Percentiles rank a stretch among this genome's conserved stretches.
Conservation (phyloP, 2,888 invertebrate species). For the Athetis lepigone region DNA sequence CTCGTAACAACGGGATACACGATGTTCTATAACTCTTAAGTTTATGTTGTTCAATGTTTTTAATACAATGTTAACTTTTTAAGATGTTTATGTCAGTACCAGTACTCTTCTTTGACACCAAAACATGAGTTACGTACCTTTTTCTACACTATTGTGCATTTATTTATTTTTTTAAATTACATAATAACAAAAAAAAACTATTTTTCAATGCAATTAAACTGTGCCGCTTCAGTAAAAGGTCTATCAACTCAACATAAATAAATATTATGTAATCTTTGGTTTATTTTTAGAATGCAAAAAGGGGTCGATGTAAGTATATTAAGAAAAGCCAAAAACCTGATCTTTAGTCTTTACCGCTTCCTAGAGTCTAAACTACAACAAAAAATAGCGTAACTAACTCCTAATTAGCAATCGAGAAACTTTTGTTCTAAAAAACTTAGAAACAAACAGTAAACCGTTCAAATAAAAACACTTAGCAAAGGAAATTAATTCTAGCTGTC, state of each 20-base stretch:
- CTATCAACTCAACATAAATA: no score
- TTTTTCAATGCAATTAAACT: no score
- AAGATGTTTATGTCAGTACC: background rate
- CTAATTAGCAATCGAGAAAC: background rate
- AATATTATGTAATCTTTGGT: no score
- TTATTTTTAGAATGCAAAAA: no score
- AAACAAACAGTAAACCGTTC: background rate
- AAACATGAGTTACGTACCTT: no score
- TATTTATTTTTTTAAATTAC: no score
- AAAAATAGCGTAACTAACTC: background rate
- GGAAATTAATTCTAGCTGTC: conserved; percentile 29
- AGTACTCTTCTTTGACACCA: background rate
- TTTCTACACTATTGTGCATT: no score
- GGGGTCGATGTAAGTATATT: no score
- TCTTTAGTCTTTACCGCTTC: background rate
- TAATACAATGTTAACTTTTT: conserved; percentile 3
- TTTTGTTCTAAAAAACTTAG: background rate
- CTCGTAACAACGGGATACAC: conserved; percentile 47
- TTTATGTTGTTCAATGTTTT: conserved; percentile 8
- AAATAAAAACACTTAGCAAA: conserved; percentile 10
- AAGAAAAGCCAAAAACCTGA: conserved; percentile 4
- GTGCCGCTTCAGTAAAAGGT: no score
- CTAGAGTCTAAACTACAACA: conserved; percentile 5
- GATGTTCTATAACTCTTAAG: conserved; percentile 8
- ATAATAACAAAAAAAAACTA: no score